These are phyloP conservation scores for Macaria notata DNA, from an alignment of 2,888 invertebrate genomes.

Conservation along the genomic window DNA sequence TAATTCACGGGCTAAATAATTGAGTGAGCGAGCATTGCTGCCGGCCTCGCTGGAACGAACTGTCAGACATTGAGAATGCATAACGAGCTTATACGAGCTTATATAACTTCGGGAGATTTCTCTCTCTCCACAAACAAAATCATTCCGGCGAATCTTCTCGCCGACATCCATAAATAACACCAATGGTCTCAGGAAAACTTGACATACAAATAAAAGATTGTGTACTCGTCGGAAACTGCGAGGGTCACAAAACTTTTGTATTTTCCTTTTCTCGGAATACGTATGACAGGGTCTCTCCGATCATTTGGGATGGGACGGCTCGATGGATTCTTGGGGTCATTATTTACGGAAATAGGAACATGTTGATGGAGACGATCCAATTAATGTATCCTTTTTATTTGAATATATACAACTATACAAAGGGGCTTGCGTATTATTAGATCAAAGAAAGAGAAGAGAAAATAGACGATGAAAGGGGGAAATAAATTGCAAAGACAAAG, in stretches of 20 bases:
- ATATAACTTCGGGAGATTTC: constrained; percentile 33
- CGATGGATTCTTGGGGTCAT: constrained; percentile 11
- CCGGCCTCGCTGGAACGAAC: constrained; percentile 16
- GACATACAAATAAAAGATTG: constrained; percentile 27
- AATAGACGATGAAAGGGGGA: no score
- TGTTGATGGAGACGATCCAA: not conserved
- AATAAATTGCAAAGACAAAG: no score
- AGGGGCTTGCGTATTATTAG: no score
- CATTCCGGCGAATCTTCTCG: constrained; percentile 7
- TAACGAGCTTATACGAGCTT: constrained; percentile 23
- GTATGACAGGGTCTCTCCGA: constrained; percentile 14
- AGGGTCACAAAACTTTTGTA: constrained; percentile 20
- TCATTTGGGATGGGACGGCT: constrained; percentile 6
- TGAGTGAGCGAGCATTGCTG: constrained; percentile 10
- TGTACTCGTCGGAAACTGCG: constrained; percentile 20
- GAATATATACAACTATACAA: no score
- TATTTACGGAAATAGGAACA: constrained; percentile 7
- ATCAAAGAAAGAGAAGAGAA: no score
- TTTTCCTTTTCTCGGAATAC: constrained; percentile 20
- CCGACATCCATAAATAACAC: constrained; percentile 27
- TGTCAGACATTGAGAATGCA: constrained; percentile 33
- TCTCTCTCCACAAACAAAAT: constrained; percentile 17
- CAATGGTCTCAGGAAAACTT: constrained; percentile 22
- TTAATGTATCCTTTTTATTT: not conserved
- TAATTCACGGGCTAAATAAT: constrained; percentile 18